phyloP scores from a whole-genome alignment of 1,140 invertebrate genomes.

The Coelopa frigida region DNA sequence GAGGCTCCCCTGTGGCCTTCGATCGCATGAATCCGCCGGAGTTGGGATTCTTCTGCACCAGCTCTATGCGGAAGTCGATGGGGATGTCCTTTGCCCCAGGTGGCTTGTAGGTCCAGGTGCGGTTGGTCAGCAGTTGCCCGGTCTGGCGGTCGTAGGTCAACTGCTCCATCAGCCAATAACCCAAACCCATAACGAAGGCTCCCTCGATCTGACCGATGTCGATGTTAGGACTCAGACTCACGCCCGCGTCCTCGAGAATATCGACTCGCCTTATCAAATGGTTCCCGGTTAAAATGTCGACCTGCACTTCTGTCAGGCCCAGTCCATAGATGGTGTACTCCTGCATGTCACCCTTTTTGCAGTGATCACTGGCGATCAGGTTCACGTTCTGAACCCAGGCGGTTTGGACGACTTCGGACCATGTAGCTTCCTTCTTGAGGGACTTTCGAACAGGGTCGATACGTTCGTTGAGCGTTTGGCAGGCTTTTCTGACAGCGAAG shows the following conservation, averaged over 20 bases:
- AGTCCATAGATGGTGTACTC: conserved; percentile 53
- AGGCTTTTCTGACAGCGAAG: conserved; percentile 61
- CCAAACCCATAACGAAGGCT: conserved; percentile 75
- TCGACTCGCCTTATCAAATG: conserved; percentile 56
- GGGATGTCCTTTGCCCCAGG: conserved; percentile 76
- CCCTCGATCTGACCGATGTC: conserved; percentile 75
- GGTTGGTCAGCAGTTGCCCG: conserved; percentile 62
- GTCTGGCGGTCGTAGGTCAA: conserved; percentile 56
- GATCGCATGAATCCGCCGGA: conserved; percentile 62
- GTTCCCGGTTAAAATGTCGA: conserved; percentile 68
- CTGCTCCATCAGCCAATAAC: conserved; percentile 67
- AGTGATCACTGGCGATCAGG: conserved; percentile 53
- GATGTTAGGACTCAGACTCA: conserved; percentile 60
- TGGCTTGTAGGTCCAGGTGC: conserved; percentile 76
- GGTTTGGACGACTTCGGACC: conserved; percentile 56
- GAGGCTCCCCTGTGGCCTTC: conserved; percentile 78
- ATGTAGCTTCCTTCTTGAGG: conserved; percentile 50
- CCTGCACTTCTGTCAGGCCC: conserved; percentile 57
- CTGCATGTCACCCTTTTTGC: conserved; percentile 32
- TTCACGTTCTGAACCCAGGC: conserved; percentile 55
- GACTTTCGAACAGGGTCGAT: conserved; percentile 56
- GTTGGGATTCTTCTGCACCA: conserved; percentile 66
- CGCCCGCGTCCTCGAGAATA: conserved; percentile 65
- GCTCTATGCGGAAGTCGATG: conserved; percentile 67
- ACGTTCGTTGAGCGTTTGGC: conserved; percentile 54